Evolutionary conservation across 1,140 invertebrate genomes (phyloP).

Genomic region (Drosophila obscura): DNA sequence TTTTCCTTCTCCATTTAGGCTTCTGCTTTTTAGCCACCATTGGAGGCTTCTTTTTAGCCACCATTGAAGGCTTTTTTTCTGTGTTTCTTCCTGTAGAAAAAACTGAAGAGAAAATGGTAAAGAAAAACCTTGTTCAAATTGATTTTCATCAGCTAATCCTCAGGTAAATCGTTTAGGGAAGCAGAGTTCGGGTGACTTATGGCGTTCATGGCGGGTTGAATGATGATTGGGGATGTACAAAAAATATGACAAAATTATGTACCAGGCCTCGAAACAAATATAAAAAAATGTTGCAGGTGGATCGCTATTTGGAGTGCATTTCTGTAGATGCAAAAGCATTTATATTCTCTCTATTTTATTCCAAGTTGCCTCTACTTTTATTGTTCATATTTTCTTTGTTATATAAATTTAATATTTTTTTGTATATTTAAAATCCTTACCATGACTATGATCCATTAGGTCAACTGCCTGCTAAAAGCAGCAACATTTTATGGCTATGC

Average conservation of each 20-base stretch:
- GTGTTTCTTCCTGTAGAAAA: neutral
- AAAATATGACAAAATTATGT: no score
- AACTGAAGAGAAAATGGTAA: constrained; percentile 15
- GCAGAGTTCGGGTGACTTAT: constrained; percentile 20
- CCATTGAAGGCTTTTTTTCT: neutral
- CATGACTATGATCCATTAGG: constrained; percentile 36
- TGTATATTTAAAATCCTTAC: neutral
- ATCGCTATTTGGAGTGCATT: no score
- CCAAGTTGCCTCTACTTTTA: no score
- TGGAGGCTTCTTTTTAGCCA: no score
- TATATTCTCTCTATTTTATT: no score
- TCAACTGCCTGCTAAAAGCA: constrained; percentile 48
- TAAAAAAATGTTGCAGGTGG: no score
- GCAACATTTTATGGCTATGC: constrained; percentile 41
- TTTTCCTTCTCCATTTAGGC: neutral
- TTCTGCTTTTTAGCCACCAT: no score
- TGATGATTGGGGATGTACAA: no score
- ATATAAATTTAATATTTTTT: no score
- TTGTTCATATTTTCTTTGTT: no score
- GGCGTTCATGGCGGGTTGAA: neutral
- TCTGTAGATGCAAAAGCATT: no score
- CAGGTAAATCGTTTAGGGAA: constrained; percentile 9
- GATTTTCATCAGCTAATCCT: constrained; percentile 48
- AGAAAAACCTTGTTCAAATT: constrained; percentile 63
- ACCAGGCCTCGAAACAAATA: no score